phyloP scores from a whole-genome alignment of 1,140 invertebrate genomes.

The Brachionus plicatilis region DNA sequence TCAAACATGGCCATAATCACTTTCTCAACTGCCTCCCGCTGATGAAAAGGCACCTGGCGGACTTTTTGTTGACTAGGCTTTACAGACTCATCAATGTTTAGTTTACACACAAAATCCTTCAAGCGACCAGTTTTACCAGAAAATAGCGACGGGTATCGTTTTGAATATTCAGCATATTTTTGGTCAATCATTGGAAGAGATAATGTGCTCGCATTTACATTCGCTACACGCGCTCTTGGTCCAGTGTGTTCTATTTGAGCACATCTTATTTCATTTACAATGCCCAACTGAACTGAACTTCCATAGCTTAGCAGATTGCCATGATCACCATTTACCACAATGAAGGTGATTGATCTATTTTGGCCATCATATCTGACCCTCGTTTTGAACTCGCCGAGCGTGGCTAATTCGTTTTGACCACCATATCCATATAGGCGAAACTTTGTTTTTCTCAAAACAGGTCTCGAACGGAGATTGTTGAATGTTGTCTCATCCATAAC shows the following conservation, averaged over 20 bases:
- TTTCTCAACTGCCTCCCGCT: background rate
- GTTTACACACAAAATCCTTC: background rate
- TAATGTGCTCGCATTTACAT: background rate
- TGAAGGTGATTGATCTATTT: background rate
- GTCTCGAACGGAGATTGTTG: no score
- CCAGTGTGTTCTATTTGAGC: background rate
- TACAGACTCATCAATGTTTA: constrained; percentile 6
- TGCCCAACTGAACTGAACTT: background rate
- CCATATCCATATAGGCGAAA: no score
- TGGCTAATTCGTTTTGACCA: background rate
- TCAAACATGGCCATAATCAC: constrained; percentile 12
- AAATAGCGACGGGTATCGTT: background rate
- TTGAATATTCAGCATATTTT: background rate
- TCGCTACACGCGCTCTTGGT: background rate
- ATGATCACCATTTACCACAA: background rate
- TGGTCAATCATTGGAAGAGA: background rate
- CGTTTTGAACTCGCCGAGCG: background rate
- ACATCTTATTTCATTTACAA: background rate
- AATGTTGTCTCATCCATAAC: no score
- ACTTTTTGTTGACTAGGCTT: background rate
- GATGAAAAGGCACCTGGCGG: background rate
- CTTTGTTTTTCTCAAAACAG: no score
- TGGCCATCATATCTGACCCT: background rate
- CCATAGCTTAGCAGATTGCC: background rate
- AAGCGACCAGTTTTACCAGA: constrained; percentile 12